Base-by-base conservation (phyloP, 2,797 vertebrate species). In the Borostomias antarcticus region DNA sequence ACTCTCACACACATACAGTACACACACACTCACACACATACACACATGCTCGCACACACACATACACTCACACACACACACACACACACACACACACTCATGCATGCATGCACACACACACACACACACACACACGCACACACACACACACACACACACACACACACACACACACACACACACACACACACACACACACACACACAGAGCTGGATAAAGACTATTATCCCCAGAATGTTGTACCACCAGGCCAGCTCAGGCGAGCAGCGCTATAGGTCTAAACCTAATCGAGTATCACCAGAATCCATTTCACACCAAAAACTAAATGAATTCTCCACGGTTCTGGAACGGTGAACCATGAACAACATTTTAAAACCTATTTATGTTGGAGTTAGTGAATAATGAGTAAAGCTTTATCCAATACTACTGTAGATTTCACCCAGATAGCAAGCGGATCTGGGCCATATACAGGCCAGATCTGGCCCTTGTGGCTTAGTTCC, bases 221-320 rank as follows among this genome's bases (percentile, higher is more conserved):
- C 33, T 23, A 35, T 40, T 37, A 17, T 10, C 35, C n/a, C 23
- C 58, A 23, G 23, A 59, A 47, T 48, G 37, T 74, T 72, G 40
- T 11, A 63, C 53, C 56, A n/a, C 45, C 60, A 58, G 58, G 58
- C 73, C 73, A 65, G 78, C 82, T 79, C 76, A 73, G 72, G 73
- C 50, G 23, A 74, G 76, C 32, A 53, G 37, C 61, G 53, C 40
- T 50, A 37, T 37, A 26, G 33, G 62, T 54, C 59, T 62, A 62
- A 53, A 40, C 33, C 45, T 40, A 58, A n/a, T n/a, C n/a, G n/a
- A n/a, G n/a, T 43, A 71, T 64, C 53, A 73, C 66, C 59, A 54
- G 43, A 58, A 70, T 78, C 68, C 45, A 72, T 33, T 76, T 58
- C 10, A 58, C 4, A n/a, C 48, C 30, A 68, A 19, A 19, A 52